phyloP scores from a whole-genome alignment of 2,113 vertebrate species.

The Laticauda laticaudata region DNA sequence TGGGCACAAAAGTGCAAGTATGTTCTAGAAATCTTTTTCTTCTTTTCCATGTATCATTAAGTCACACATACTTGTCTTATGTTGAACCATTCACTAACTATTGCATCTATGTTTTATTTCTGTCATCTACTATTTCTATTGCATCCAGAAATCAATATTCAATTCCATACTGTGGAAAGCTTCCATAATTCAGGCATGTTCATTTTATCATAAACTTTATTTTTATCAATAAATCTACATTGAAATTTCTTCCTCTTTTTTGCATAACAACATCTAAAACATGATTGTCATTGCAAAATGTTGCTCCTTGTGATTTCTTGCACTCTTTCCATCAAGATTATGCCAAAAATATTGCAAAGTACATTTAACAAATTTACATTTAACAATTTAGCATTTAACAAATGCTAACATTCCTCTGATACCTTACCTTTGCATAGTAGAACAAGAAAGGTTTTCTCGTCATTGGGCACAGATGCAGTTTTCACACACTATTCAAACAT shows the following conservation, averaged over 20 bases:
- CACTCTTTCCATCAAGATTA: not conserved
- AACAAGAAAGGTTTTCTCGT: not conserved
- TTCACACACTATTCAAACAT: not conserved
- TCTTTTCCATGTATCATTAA: not conserved
- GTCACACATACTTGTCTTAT: not conserved
- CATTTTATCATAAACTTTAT: not conserved
- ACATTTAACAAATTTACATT: not conserved
- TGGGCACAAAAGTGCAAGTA: not conserved
- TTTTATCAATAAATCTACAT: not conserved
- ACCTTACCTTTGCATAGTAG: not conserved
- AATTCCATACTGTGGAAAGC: not conserved
- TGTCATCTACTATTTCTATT: not conserved
- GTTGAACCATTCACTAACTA: not conserved
- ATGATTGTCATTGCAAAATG: not conserved
- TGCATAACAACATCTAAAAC: not conserved
- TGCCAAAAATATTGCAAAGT: not conserved
- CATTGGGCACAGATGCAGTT: not conserved
- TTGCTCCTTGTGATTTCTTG: not conserved
- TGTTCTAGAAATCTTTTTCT: not conserved
- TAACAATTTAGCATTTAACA: no score
- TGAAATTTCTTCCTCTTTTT: not conserved
- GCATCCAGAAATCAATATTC: not conserved
- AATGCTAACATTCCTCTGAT: not conserved
- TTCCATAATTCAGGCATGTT: not conserved
- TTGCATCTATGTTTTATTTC: not conserved